These are phyloP conservation scores for Dicyrtomina minuta DNA, from an alignment of 2,888 invertebrate genomes.

Conservation along the genomic window DNA sequence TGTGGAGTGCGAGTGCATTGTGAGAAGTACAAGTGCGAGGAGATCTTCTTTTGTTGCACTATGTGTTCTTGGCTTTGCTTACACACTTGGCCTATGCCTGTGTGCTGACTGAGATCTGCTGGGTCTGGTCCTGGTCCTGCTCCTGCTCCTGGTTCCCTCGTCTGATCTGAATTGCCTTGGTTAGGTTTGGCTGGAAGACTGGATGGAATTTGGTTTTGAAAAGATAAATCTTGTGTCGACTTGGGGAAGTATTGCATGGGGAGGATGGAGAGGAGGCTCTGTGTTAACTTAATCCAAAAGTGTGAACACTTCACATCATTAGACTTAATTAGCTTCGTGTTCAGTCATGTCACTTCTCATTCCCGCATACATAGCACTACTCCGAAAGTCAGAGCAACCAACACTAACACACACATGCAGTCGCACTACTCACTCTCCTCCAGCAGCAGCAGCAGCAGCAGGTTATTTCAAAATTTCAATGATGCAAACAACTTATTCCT, in stretches of 20 bases:
- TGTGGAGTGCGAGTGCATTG: too few relatives aligned
- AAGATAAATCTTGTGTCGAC: slow-evolving; percentile 19
- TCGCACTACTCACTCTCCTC: too few relatives aligned
- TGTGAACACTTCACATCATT: slow-evolving; percentile 27
- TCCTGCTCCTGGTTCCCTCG: background rate
- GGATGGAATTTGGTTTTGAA: background rate
- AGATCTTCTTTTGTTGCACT: too few relatives aligned
- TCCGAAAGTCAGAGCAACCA: too few relatives aligned
- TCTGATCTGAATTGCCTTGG: background rate
- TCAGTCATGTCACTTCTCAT: background rate
- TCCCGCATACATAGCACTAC: background rate
- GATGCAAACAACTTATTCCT: too few relatives aligned
- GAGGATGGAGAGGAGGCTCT: background rate
- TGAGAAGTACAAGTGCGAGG: too few relatives aligned
- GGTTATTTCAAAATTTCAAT: too few relatives aligned
- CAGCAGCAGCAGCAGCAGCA: too few relatives aligned
- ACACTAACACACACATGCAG: too few relatives aligned
- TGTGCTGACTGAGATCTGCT: too few relatives aligned
- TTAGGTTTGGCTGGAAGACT: background rate
- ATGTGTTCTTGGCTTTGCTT: too few relatives aligned
- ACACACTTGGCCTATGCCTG: background rate
- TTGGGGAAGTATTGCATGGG: background rate
- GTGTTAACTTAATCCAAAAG: slow-evolving; percentile 23
- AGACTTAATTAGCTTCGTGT: slow-evolving; percentile 13
- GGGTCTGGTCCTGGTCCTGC: background rate